Percentiles rank a stretch among this genome's conserved stretches.
Evolutionary conservation across 2,113 vertebrate genomes (phyloP).

Genomic region (Lepus americanus): DNA sequence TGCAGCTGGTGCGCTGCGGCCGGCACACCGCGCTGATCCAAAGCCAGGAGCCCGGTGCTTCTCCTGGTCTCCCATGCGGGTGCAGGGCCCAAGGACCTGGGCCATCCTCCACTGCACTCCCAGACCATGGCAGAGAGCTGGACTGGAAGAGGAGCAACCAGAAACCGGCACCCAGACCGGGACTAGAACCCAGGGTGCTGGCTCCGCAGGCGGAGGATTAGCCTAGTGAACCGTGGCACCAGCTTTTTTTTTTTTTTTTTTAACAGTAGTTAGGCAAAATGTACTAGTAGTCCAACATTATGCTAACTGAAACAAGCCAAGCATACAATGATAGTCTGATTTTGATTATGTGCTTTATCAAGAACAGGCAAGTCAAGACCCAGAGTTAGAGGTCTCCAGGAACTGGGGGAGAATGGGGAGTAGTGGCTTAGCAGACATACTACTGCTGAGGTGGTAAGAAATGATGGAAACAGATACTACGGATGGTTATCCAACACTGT

Average conservation of each 20-base stretch:
- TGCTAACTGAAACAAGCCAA: constrained; percentile 15
- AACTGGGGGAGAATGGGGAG: neutral
- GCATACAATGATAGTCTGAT: constrained; percentile 18
- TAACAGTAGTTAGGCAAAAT: neutral
- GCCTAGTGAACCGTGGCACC: no score
- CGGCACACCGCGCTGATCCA: no score
- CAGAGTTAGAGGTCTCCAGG: neutral
- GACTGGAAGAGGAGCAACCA: no score
- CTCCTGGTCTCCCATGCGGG: no score
- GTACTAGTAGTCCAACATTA: constrained; percentile 8
- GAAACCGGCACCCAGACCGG: no score
- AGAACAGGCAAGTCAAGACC: constrained; percentile 13
- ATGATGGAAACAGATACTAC: neutral
- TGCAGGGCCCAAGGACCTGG: no score
- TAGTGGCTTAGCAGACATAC: neutral
- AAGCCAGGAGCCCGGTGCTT: no score
- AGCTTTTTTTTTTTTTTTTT: neutral
- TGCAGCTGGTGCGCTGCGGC: no score
- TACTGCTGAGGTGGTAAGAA: neutral
- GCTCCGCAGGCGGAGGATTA: no score
- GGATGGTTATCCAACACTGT: neutral
- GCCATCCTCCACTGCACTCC: no score
- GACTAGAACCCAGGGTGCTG: no score
- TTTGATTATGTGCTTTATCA: neutral
- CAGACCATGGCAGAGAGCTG: no score